Base-by-base conservation (phyloP, 2,888 invertebrate genomes). In the Drosophila pseudotakahashii region DNA sequence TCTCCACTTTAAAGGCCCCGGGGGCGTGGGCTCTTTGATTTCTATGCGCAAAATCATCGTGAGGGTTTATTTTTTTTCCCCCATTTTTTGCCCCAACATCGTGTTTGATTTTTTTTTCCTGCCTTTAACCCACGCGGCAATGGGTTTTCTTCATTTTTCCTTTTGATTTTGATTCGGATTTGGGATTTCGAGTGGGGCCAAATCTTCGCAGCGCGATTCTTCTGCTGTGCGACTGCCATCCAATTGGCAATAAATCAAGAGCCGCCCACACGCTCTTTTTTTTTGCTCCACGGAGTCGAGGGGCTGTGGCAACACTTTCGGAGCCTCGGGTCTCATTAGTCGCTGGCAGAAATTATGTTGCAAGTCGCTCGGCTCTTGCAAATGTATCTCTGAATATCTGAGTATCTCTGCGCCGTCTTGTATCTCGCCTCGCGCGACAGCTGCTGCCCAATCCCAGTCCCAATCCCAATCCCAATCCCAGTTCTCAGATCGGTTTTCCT, bases 161-260 rank as follows among this genome's bases (percentile, higher is more conserved):
- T 44, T 23, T 51, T 39, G 39, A 54, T 54, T 66, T 54, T 45
- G 64, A 68, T 66, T 66, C 57, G 69, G 66, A 68, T 66, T 68
- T n/a, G 19, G 58, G 59, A 34, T 42, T 50, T 36, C 61, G 61
- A 57, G 60, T 45, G 36, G 58, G 41, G 41, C 58, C 59, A 26
- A 19, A 36, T 61, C 44, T 61, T 61, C 52, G 30, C 30, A 16
- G 64, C 26, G 39, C 67, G 26, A 57, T 50, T 55, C 69, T 42
- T 44, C 57, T 32, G 67, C 57, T 32, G 67, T 14, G 62, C 45
- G 50, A 74, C 61, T 68, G 55, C 58, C 73, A 61, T 61, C 75
- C 89, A 88, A 83, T 83, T 83, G 89, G 89, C 84, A 81, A 83
- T 83, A 83, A 83, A 87, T 83, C 89, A 83, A 84, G 77, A 81